phyloP scores from a whole-genome alignment of 2,888 invertebrate genomes.

The Frankliniella fusca region DNA sequence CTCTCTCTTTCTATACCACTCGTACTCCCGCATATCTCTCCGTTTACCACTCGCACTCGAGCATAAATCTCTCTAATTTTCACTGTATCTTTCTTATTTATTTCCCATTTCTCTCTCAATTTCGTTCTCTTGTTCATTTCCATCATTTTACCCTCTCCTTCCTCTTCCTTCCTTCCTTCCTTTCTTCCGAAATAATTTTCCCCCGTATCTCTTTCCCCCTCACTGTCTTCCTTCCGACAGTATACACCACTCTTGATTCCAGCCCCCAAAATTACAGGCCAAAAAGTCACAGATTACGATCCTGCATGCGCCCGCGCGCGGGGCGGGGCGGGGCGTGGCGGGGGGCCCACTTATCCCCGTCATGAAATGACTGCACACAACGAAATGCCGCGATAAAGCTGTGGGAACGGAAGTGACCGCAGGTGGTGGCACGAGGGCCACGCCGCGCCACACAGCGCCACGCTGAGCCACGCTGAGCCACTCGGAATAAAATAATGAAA shows the following conservation, averaged over 20 bases:
- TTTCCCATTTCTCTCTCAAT: not conserved
- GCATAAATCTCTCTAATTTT: no score
- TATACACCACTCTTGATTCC: not conserved
- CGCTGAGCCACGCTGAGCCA: not conserved
- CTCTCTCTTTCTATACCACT: not conserved
- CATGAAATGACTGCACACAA: constrained; percentile 17
- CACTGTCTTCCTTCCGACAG: not conserved
- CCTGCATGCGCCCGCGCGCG: not conserved
- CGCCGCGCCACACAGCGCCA: not conserved
- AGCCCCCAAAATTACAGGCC: not conserved
- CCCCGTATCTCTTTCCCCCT: not conserved
- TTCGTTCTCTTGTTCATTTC: not conserved
- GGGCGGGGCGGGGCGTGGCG: not conserved
- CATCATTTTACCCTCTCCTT: no score
- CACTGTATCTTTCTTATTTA: no score
- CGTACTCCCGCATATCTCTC: not conserved
- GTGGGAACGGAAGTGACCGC: constrained; percentile 23
- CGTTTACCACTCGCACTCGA: not conserved
- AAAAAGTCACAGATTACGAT: not conserved
- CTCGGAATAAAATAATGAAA: no score
- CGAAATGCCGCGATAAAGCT: not conserved
- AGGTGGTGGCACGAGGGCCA: not conserved
- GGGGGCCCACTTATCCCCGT: not conserved
- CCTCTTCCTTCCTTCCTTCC: no score
- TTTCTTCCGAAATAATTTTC: no score